Evolutionary conservation across 2,797 vertebrate genomes (phyloP), one percentile per base, ranked within the genome.

Genomic region (Ciconia nigra): DNA sequence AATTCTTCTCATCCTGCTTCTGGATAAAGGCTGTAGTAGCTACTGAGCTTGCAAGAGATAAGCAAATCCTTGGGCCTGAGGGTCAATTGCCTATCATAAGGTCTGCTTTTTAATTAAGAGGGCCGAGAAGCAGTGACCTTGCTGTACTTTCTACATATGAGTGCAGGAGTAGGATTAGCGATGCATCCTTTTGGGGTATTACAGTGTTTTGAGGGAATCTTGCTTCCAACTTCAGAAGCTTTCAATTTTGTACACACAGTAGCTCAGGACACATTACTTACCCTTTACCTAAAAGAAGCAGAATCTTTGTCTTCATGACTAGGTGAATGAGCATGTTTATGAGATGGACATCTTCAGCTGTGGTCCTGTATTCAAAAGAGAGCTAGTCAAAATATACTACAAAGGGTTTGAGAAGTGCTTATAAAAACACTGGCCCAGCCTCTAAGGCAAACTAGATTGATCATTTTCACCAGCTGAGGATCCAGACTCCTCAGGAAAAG

Each of bases 91-190:
- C 44, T 90, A 26, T 67, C 77, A 42, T 69, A 37, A 87, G 49
- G 83, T 89, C 66, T 82, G 59, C 8, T 81, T 93, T 94, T 93
- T 93, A 97, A 94, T 96, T 95, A 94, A 87, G 83, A 89, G 86
- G 71, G 63, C 57, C 89, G 59, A 87, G 41, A 87, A 95, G 52
- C 26, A 57, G 37, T 85, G 90, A 95, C 88, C 80, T 95, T 85
- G 83, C 41, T 90, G 59, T 42, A 35, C 24, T 77, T 94, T 55
- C 55, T 58, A 52, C 29, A 28, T 15, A 29, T 29, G 54, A 72
- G 29, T 28, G 67, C 63, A 89, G 52, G 42, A 84, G 41, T 11
- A 67, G 55, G 78, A 94, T 80, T 77, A 89, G 25, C 6, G 5
- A n/a, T 55, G 52, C 28, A 57, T 28, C 28, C 46, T 84, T 93